These are phyloP conservation scores for Adineta ricciae DNA, from an alignment of 2,888 invertebrate species.

Conservation along the genomic window DNA sequence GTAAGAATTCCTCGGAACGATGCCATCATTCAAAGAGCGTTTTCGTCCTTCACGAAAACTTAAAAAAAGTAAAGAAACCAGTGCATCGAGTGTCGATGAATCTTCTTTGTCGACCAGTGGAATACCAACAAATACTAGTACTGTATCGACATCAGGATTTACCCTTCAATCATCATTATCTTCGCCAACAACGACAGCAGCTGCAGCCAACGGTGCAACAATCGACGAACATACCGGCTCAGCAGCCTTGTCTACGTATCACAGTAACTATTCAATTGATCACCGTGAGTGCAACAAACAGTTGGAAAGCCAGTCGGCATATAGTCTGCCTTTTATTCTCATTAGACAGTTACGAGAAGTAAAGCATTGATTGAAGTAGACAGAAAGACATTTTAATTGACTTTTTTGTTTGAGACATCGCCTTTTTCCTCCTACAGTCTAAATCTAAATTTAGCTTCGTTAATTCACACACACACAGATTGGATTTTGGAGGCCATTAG, in stretches of 20 bases:
- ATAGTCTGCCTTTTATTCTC: not conserved
- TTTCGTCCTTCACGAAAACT: conserved; percentile 4
- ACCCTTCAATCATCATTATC: too few relatives aligned
- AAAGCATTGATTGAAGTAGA: too few relatives aligned
- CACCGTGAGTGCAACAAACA: not conserved
- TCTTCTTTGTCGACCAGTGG: not conserved
- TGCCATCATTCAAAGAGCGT: conserved; percentile 18
- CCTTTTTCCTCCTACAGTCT: too few relatives aligned
- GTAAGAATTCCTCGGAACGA: not conserved
- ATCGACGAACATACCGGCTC: not conserved
- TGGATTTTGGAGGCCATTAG: not conserved
- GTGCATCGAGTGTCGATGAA: not conserved
- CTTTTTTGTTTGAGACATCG: not conserved
- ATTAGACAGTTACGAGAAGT: not conserved
- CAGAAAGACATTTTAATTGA: not conserved
- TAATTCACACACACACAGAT: not conserved
- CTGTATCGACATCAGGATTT: not conserved
- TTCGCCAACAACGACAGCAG: not conserved
- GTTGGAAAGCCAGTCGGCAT: too few relatives aligned
- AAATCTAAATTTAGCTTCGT: not conserved
- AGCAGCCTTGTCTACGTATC: not conserved
- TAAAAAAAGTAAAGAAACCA: not conserved
- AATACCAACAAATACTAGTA: not conserved
- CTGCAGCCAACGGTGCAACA: not conserved
- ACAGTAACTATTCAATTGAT: not conserved